Percentiles rank a stretch among this genome's conserved stretches.
phyloP scores from a whole-genome alignment of 2,797 vertebrate genomes.

The Eleutherodactylus coqui region DNA sequence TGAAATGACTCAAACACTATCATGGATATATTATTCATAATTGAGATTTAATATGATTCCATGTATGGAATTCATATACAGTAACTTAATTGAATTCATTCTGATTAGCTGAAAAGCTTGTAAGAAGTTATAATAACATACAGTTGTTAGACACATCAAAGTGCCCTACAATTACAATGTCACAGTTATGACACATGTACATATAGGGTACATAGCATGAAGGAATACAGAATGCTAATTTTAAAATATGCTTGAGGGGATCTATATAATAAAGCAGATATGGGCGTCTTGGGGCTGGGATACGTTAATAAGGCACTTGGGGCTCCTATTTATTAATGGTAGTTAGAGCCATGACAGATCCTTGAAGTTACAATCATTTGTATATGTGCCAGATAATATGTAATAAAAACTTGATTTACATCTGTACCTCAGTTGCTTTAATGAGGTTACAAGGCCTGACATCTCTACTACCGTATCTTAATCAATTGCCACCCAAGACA shows the following conservation, averaged over 20 bases:
- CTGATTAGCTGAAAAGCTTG: slow-evolving; percentile 48
- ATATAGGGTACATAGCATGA: slow-evolving; percentile 18
- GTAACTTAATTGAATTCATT: slow-evolving; percentile 53
- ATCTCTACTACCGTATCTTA: not conserved
- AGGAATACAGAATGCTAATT: slow-evolving; percentile 9
- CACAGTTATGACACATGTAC: slow-evolving; percentile 37
- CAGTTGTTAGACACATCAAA: slow-evolving; percentile 52
- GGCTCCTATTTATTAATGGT: not conserved
- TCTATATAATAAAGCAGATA: not conserved
- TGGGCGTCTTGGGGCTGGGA: not conserved
- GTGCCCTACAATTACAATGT: slow-evolving; percentile 57
- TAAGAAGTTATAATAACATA: slow-evolving; percentile 33
- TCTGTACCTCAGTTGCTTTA: not conserved
- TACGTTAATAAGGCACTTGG: not conserved
- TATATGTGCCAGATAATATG: not conserved
- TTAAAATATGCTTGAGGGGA: slow-evolving; percentile 2
- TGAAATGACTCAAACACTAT: not conserved
- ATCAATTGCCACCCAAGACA: too few species aligned
- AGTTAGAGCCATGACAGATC: not conserved
- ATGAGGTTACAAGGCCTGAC: not conserved
- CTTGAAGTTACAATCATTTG: not conserved
- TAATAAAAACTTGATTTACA: not conserved
- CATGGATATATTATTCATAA: slow-evolving; percentile 15
- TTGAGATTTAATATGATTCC: slow-evolving; percentile 27
- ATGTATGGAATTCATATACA: slow-evolving; percentile 39